Evolutionary conservation across 2,888 invertebrate species (phyloP), one percentile per base, ranked within the genome.

Genomic region (Lasioglossum zephyrum): DNA sequence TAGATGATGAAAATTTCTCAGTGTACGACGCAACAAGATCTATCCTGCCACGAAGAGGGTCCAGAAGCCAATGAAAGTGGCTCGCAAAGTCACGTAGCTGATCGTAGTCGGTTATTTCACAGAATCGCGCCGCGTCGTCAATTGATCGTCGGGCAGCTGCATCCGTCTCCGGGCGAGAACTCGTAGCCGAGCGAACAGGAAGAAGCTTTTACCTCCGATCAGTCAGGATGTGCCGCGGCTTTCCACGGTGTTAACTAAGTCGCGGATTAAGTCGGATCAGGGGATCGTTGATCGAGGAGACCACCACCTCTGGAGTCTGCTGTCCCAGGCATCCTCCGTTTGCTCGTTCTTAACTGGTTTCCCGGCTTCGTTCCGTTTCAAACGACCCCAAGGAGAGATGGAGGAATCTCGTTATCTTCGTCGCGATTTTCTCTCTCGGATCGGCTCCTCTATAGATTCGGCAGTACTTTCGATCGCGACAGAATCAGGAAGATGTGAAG

Each of bases 241-340:
- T 87, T 87, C 81, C 87, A 85, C 73, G 79, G 82, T 81, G 87
- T 84, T 89, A 84, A 87, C 87, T 81, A 83, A 90, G 87, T 86
- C 90, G 84, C 69, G 47, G 88, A 90, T 90, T 90, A 90, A 90
- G 84, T 73, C 78, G 87, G 87, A 90, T 87, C 87, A 84, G 81
- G 63, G 66, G 87, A 87, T 90, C 88, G 86, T 88, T 81, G 90
- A 88, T 84, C 80, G 83, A 81, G 77, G 72, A 22, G 13, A 31
- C 66, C 66, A 81, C 69, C 79, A 66, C 66, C 73, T n/a, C 49
- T 41, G 22, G 22, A 9, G 53, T n/a, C 53, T n/a, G 53, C 22
- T 74, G 49, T 49, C 72, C 31, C 81, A 70, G 80, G 77, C 53
- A n/a, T 53, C 53, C 86, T 72, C 84, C 82, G 82, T 88, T 80